phyloP scores from a whole-genome alignment of 2,888 invertebrate genomes.

The Trachelus troglodyta region DNA sequence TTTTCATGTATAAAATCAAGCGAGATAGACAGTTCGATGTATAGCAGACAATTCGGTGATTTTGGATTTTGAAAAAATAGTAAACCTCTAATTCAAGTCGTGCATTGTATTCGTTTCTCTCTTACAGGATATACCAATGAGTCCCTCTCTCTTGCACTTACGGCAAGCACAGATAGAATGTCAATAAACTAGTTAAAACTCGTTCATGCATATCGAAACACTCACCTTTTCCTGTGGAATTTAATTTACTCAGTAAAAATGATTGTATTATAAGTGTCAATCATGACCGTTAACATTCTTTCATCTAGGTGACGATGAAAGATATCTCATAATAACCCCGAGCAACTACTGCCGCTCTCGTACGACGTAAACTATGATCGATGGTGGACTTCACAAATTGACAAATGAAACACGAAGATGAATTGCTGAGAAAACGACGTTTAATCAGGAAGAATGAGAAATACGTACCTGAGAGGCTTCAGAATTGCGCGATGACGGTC shows the following conservation, averaged over 20 bases:
- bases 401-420: neutral
- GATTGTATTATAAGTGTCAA: neutral
- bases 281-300: neutral
- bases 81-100: neutral
- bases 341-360: neutral
- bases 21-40: neutral
- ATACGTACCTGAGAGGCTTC: slow-evolving; percentile 76
- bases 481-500: slow-evolving; percentile 86
- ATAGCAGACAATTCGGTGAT: neutral
- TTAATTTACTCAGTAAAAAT: neutral
- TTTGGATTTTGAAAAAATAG: neutral
- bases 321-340: neutral
- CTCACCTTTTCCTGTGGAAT: neutral
- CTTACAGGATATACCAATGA: neutral
- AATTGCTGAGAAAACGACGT: neutral
- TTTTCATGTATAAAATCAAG: neutral
- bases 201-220: neutral
- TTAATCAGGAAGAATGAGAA: neutral
- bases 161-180: no score
- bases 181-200: neutral
- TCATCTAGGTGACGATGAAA: neutral
- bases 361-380: neutral
- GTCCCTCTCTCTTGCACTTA: neutral
- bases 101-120: neutral
- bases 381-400: neutral